Percentiles rank a stretch among this genome's conserved stretches.
Conservation (phyloP, 2,888 invertebrate species). For the Carpatolechia fugitivella region DNA sequence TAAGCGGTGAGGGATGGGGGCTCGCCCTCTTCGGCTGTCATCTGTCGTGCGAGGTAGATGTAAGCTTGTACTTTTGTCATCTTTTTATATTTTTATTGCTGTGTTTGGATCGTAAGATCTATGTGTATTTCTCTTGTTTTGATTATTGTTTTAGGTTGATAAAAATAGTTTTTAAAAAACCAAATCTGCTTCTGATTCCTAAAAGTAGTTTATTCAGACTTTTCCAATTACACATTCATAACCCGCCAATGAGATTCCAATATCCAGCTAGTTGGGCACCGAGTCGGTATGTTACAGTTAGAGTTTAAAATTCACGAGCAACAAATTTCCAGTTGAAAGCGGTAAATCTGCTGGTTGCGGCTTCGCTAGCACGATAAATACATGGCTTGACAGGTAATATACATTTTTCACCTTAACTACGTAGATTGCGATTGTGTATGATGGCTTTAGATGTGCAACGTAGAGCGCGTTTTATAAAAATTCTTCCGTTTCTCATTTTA, state of each 20-base stretch:
- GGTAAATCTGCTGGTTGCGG: constrained; percentile 49
- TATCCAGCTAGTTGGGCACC: constrained; percentile 6
- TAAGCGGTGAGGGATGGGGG: no score
- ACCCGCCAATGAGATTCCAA: constrained; percentile 14
- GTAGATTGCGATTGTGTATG: constrained; percentile 31
- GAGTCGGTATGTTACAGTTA: constrained; percentile 15
- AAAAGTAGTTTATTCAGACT: no score
- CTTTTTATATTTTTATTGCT: no score
- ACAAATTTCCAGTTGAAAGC: constrained; percentile 42
- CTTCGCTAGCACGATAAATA: constrained; percentile 52
- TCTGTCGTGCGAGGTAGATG: no score
- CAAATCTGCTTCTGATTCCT: no score
- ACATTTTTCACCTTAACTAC: constrained; percentile 55
- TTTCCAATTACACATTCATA: neutral
- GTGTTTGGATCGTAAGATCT: no score
- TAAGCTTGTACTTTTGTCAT: no score
- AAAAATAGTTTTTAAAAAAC: no score
- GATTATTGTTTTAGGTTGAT: no score
- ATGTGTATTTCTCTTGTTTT: no score
- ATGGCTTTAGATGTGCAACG: neutral
- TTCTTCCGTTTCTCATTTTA: no score
- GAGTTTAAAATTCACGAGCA: constrained; percentile 32
- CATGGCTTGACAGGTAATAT: constrained; percentile 51
- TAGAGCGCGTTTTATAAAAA: neutral
- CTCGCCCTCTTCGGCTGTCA: no score